Percentiles rank a stretch among this genome's conserved stretches.
Conservation (phyloP, 2,888 invertebrate species). For the Nesidiocoris tenuis region DNA sequence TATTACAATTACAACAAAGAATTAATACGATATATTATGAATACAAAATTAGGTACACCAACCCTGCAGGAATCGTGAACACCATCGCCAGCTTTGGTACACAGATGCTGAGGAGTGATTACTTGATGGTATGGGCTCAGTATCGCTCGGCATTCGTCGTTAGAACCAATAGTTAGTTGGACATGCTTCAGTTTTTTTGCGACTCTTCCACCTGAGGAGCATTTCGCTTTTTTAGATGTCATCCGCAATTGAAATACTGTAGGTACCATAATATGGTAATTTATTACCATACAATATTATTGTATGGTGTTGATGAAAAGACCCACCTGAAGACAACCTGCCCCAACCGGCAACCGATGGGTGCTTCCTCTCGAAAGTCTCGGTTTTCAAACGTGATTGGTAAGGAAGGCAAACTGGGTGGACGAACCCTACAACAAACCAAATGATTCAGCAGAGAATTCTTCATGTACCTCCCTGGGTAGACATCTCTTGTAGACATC, state of each 20-base stretch:
- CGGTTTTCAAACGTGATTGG: constrained; percentile 58
- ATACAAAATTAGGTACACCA: no score
- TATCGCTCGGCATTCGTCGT: constrained; percentile 54
- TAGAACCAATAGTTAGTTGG: constrained; percentile 65
- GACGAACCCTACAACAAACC: constrained; percentile 62
- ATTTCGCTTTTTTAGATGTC: no score
- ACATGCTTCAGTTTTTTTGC: constrained; percentile 66
- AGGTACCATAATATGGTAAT: no score
- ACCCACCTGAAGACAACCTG: constrained; percentile 64
- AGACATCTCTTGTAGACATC: no score
- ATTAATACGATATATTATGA: no score
- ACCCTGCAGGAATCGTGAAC: constrained; percentile 74
- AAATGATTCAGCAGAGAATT: no score
- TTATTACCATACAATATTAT: no score
- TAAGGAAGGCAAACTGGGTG: constrained; percentile 75
- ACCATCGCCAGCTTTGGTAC: constrained; percentile 67
- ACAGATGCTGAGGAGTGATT: constrained; percentile 55
- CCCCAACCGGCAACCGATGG: constrained; percentile 87
- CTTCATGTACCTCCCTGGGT: no score
- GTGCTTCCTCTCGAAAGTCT: constrained; percentile 60
- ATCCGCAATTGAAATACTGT: no score
- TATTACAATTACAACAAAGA: no score
- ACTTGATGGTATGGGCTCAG: constrained; percentile 63
- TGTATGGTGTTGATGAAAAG: no score
- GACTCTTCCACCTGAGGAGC: constrained; percentile 66